Evolutionary conservation across 2,888 invertebrate species (phyloP), one percentile per base, ranked within the genome.

Genomic region (Leptopilina syphax): DNA sequence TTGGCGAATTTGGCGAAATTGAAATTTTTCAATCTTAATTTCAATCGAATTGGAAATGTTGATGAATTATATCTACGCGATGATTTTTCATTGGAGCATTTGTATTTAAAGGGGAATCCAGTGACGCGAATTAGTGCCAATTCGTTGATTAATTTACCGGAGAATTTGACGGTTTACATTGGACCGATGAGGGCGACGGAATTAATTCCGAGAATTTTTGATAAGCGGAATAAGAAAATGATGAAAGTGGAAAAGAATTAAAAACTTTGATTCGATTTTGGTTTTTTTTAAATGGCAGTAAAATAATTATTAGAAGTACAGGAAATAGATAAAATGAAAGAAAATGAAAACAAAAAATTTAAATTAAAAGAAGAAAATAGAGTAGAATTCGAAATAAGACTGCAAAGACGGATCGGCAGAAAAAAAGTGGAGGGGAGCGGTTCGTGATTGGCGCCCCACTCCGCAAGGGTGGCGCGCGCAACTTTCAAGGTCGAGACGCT

Each of bases 1-100:
- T 83, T 85, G 34, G 2, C n/a, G 0, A 83, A 79, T 18, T 34
- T 34, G 34, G 34, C 34, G 34, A 34, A 34, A 34, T 66, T 90
- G 0, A 83, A 78, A 27, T 78, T 83, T 34, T 66, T 90, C 13
- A 87, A 89, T 76, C 76, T 89, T 1, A 83, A 86, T 6, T 63
- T 88, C 8, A 79, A 66, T 47, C 79, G 85, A 9, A 84, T 86
- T 8, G 79, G 82, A 2, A 84, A 83, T 44, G 76, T 89, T 6
- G 81, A 79, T 1, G 66, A 84, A 50, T 83, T 91, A 0, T 83
- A 88, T 67, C 44, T 90, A 76, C 84, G 89, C 18, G 85, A 12
- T 27, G 50, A 86, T 5, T 90, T 90, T 80, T 82, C 76, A 0
- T 81, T 90, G 3, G 77, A 70, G 7, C 9, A 50, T 5, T 24